Percentiles rank a stretch among this genome's conserved stretches.
These are phyloP conservation scores for Tenthredo amoena DNA, from an alignment of 2,888 invertebrate species.

Conservation along the genomic window DNA sequence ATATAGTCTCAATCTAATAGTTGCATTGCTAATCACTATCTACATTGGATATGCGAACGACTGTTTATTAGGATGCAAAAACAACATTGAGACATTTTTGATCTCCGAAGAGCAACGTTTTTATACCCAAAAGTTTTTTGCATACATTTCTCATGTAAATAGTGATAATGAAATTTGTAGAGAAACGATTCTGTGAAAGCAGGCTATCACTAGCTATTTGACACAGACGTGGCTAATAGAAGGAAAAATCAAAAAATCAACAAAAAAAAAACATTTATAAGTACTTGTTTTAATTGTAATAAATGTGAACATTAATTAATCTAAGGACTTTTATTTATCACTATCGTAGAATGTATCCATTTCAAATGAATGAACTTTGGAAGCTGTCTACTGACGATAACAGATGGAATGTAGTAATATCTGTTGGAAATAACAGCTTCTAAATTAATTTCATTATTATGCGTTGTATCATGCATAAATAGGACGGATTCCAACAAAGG, in stretches of 20 bases:
- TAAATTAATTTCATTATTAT: not conserved
- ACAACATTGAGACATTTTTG: constrained; percentile 4
- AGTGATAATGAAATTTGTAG: constrained; percentile 36
- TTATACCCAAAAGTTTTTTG: constrained; percentile 39
- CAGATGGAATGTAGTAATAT: not conserved
- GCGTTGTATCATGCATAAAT: not conserved
- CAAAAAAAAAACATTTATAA: constrained; percentile 33
- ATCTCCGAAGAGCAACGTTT: constrained; percentile 30
- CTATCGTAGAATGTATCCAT: not conserved
- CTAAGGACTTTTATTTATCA: constrained; percentile 17
- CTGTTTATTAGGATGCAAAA: not conserved
- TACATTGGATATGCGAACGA: constrained; percentile 33
- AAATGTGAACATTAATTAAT: constrained; percentile 46
- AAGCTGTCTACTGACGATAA: constrained; percentile 3
- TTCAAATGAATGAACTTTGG: not conserved
- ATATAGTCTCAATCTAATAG: constrained; percentile 24
- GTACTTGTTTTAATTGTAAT: constrained; percentile 42
- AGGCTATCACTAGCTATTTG: not conserved
- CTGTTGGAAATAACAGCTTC: not conserved
- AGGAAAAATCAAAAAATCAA: not conserved
- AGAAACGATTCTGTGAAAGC: constrained; percentile 11
- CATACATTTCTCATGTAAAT: constrained; percentile 45
- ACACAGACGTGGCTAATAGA: constrained; percentile 9
- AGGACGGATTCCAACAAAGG: not conserved
- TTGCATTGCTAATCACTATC: constrained; percentile 43